Conservation (phyloP, 2,113 vertebrate genomes). For the Lasiurus borealis region DNA sequence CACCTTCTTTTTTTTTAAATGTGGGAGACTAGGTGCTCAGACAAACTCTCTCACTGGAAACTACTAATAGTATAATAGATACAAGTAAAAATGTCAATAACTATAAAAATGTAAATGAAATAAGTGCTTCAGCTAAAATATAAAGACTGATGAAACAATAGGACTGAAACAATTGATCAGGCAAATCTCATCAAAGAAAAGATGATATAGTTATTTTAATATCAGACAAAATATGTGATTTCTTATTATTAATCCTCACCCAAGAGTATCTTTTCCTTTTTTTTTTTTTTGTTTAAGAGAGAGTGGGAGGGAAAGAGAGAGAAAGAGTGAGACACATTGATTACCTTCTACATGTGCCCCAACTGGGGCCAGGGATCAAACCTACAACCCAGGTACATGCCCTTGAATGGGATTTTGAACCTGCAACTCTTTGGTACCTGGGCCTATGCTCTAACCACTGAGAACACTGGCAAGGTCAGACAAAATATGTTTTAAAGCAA, state of each 20-base stretch:
- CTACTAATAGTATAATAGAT: neutral
- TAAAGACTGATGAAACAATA: neutral
- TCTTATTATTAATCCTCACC: too few species aligned
- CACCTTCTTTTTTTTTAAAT: neutral
- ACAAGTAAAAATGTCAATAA: neutral
- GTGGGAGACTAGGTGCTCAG: neutral
- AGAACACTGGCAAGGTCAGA: neutral
- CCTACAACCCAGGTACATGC: too few species aligned
- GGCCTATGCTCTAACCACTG: too few species aligned
- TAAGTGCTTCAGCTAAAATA: slow-evolving; percentile 12
- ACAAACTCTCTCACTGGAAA: neutral
- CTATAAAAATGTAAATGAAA: neutral
- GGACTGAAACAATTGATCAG: neutral
- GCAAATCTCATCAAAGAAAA: neutral
- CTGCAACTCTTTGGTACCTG: too few species aligned
- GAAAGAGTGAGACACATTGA: too few species aligned
- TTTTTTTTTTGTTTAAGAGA: too few species aligned
- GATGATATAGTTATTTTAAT: neutral
- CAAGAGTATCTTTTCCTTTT: too few species aligned
- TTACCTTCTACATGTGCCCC: too few species aligned
- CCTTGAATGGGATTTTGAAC: too few species aligned
- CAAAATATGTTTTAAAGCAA: neutral
- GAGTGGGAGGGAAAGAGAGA: too few species aligned
- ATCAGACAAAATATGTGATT: neutral
- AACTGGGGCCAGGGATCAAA: too few species aligned